Conservation (phyloP, 2,113 vertebrate species). For the Stercorarius parasiticus region DNA sequence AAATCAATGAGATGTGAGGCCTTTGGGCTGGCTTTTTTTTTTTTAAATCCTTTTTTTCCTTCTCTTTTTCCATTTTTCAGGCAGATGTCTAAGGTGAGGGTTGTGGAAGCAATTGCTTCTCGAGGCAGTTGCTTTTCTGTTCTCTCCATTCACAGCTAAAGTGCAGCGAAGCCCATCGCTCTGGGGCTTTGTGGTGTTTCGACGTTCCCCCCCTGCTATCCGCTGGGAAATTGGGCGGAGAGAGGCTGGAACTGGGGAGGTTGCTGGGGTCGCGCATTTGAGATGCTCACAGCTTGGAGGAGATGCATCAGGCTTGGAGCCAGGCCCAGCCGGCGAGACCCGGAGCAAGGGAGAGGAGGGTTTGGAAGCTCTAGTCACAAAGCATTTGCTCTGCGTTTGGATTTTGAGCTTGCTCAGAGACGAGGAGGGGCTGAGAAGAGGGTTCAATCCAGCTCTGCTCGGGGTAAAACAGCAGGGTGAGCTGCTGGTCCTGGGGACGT, state of each 20-base stretch:
- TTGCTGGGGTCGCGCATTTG: fast-evolving
- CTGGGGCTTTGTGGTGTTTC: neutral
- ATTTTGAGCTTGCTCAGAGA: neutral
- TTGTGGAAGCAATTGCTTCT: neutral
- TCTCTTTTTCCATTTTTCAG: neutral
- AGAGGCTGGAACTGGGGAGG: neutral
- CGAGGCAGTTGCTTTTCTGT: neutral
- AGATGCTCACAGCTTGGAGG: neutral
- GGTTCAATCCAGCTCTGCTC: neutral
- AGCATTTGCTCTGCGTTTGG: fast-evolving
- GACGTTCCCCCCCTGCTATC: fast-evolving
- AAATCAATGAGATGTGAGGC: neutral
- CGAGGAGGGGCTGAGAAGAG: neutral
- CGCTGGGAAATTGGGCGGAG: fast-evolving
- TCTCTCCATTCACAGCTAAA: neutral
- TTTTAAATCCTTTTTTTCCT: too few relatives aligned
- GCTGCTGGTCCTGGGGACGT: neutral
- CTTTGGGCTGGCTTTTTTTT: neutral
- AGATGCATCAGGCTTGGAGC: neutral
- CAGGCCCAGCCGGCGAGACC: neutral
- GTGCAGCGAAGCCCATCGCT: neutral
- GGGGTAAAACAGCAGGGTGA: neutral
- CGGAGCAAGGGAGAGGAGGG: neutral
- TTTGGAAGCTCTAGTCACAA: neutral
- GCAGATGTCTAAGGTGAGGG: constrained; percentile 12